phyloP scores from a whole-genome alignment of 2,113 vertebrate species.

The Corythaeola cristata region DNA sequence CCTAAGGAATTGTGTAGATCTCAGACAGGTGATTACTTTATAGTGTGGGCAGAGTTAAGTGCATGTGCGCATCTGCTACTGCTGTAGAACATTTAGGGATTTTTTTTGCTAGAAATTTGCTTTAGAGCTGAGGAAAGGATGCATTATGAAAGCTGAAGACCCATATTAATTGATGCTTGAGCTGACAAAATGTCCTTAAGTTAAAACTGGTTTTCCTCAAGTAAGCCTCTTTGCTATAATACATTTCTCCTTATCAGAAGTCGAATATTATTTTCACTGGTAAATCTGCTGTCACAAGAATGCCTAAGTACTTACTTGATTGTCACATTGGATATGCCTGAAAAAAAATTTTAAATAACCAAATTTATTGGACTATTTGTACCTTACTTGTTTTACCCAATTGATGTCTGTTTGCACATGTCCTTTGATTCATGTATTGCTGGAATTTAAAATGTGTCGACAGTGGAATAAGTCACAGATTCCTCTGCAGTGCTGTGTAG shows the following conservation, averaged over 20 bases:
- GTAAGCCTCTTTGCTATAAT: background rate
- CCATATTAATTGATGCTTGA: background rate
- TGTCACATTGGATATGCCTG: background rate
- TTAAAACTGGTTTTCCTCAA: background rate
- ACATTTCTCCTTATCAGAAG: background rate
- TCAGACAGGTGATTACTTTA: background rate
- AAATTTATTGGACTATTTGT: background rate
- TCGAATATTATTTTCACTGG: background rate
- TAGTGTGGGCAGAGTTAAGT: background rate
- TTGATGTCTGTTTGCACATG: background rate
- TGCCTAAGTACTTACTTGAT: background rate
- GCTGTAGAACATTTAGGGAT: background rate
- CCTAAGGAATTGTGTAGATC: background rate
- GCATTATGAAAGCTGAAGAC: background rate
- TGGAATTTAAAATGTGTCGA: background rate
- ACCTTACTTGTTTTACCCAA: background rate
- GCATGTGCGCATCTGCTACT: background rate
- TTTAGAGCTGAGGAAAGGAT: background rate
- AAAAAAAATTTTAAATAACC: background rate
- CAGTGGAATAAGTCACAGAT: background rate
- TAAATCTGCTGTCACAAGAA: background rate
- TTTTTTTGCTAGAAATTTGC: background rate
- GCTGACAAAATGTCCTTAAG: background rate
- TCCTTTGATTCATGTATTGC: background rate
- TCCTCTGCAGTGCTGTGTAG: background rate